Base-by-base conservation (phyloP, 2,888 invertebrate species). In the Noctua fimbriata region DNA sequence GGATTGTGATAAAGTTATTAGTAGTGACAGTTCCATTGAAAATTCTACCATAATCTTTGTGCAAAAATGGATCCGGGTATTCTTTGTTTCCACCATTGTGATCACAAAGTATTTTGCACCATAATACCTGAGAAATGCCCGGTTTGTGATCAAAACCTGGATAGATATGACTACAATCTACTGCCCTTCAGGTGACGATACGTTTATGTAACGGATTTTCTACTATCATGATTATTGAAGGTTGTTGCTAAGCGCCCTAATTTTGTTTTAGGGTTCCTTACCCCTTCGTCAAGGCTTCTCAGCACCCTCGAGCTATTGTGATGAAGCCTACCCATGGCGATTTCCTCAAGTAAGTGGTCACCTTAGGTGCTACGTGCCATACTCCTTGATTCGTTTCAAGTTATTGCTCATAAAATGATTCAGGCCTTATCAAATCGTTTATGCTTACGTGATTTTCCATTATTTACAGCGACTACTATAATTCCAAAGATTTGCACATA, bases 31-130 rank as follows among this genome's bases (percentile, higher is more conserved):
- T 93, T 94, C 92, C 82, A 94, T 94, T 94, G 91, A 95, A 90
- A 90, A 93, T 89, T 90, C 82, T 66, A 81, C 82, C 86, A 10
- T 83, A 93, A 85, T 92, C 85, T 82, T 85, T 76, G 87, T 90
- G 86, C 84, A 88, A 94, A 94, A 92, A 97, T 97, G 97, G 98
- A 98, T 97, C 98, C 98, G 90, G 98, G 98, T 91, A 98, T 99
- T 93, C 97, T 99, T 94, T 99, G 99, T 97, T 98, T 99, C 96
- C 98, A 98, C 97, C 99, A 99, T 95, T 99, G 99, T 94, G 97
- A 97, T 79, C 97, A 98, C 86, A 98, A 98, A 96, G 98, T 99
- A 89, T 98, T 99, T 96, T 99, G 98, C 93, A 98, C 98, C 91
- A 95, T 97, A 88, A 97, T 99, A 92, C 99, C 99, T 71, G 97